A percentile compares a stretch with the other conserved stretches of the same genome.
phyloP scores from a whole-genome alignment of 2,888 invertebrate genomes.

The Scelioninae gen. 1 region DNA sequence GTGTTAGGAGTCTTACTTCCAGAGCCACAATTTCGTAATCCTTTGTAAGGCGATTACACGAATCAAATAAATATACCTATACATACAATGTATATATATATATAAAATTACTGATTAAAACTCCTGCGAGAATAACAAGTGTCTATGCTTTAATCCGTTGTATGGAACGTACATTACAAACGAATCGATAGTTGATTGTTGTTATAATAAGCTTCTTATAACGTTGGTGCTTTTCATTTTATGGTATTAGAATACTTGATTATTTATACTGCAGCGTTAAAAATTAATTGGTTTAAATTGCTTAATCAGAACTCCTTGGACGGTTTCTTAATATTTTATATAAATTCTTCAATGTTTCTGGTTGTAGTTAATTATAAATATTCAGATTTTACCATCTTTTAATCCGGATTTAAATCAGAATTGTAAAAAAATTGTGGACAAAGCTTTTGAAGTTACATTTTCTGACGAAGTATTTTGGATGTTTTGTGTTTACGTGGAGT shows the following conservation, averaged over 20 bases:
- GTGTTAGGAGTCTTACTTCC: slow-evolving; percentile 37
- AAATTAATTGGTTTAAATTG: slow-evolving; percentile 21
- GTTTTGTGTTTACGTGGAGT: slow-evolving; percentile 11
- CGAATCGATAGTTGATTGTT: slow-evolving; percentile 51
- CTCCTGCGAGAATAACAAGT: slow-evolving; percentile 66
- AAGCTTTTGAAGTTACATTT: slow-evolving; percentile 22
- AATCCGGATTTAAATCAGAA: slow-evolving; percentile 2
- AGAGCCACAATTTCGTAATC: slow-evolving; percentile 72
- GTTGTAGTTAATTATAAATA: not conserved
- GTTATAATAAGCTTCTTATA: slow-evolving; percentile 60
- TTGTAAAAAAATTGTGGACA: not conserved
- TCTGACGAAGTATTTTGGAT: slow-evolving; percentile 16
- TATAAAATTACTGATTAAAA: slow-evolving; percentile 63
- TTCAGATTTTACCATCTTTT: slow-evolving; percentile 20
- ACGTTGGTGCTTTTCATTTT: slow-evolving; percentile 18
- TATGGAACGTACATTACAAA: slow-evolving; percentile 45
- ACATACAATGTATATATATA: slow-evolving; percentile 23
- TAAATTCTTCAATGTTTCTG: not conserved
- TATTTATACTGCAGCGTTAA: slow-evolving; percentile 19
- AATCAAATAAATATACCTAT: slow-evolving; percentile 47
- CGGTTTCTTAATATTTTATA: not conserved
- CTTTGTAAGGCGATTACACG: slow-evolving; percentile 76
- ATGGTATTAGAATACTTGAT: slow-evolving; percentile 8
- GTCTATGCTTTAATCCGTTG: slow-evolving; percentile 59
- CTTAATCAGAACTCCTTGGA: not conserved